These are phyloP conservation scores for Adrianichthys oophorus DNA, from an alignment of 2,797 vertebrate genomes.

Conservation along the genomic window DNA sequence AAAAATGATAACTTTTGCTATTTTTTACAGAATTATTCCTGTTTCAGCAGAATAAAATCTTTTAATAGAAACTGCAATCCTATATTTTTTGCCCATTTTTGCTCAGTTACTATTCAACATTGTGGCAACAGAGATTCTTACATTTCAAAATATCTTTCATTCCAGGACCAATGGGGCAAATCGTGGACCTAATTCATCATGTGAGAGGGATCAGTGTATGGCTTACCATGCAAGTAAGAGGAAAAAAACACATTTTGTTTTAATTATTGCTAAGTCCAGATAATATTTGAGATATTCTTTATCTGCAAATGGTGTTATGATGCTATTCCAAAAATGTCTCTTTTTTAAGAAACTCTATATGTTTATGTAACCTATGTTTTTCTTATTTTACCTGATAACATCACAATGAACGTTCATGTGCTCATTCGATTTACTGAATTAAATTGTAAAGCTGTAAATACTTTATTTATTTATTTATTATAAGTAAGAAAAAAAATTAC, in stretches of 20 bases:
- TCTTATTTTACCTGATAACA: not conserved
- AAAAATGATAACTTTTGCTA: not conserved
- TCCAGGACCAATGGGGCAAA: constrained; percentile 28
- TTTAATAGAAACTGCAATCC: too few species aligned
- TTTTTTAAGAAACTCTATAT: not conserved
- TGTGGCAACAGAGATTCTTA: not conserved
- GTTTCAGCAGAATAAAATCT: not conserved
- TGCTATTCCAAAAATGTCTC: too few species aligned
- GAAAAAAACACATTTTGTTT: not conserved
- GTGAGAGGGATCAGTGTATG: constrained; percentile 34
- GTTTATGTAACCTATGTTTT: not conserved
- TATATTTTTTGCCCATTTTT: too few species aligned
- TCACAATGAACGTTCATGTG: not conserved
- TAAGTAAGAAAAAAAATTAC: too few species aligned
- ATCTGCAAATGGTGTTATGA: not conserved
- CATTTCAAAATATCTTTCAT: constrained; percentile 2
- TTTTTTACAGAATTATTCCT: not conserved
- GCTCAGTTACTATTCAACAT: too few species aligned
- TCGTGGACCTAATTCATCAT: constrained; percentile 33
- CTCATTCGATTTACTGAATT: too few species aligned
- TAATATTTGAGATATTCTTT: not conserved
- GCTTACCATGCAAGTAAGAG: constrained; percentile 56
- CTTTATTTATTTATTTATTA: too few species aligned
- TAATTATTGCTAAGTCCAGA: not conserved
- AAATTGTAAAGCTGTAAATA: too few species aligned